These are phyloP conservation scores for Gallinago stenura DNA, from an alignment of 2,797 vertebrate genomes.

Conservation along the genomic window DNA sequence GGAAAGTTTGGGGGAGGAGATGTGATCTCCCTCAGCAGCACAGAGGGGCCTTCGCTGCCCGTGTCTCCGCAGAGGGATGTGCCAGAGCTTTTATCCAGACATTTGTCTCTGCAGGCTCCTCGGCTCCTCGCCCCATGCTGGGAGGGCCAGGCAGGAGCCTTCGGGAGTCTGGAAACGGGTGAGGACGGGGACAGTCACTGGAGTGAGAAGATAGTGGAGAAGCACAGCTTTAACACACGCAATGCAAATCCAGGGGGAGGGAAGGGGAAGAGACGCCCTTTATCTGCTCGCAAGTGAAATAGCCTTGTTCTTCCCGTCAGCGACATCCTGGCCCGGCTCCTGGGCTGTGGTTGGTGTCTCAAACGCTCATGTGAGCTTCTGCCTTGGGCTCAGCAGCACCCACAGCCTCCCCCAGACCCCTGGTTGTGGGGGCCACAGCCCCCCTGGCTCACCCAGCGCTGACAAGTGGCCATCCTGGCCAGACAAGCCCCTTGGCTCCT, in stretches of 20 bases:
- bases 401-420: not conserved
- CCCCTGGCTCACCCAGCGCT: fast-evolving
- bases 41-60: not conserved
- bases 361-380: fast-evolving
- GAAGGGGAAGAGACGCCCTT: not conserved
- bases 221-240: not conserved
- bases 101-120: not conserved
- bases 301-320: not conserved
- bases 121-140: not conserved
- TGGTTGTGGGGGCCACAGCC: too few species aligned
- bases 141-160: not conserved
- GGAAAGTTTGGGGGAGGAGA: not conserved
- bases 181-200: not conserved
- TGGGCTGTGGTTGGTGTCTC: not conserved
- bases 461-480: not conserved
- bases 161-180: not conserved
- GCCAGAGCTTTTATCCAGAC: not conserved
- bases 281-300: not conserved
- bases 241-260: not conserved
- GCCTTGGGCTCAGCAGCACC: not conserved
- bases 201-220: not conserved
- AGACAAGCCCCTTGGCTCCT: not conserved
- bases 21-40: not conserved
- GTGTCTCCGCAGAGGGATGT: not conserved
- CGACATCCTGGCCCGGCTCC: not conserved